These are phyloP conservation scores for Dorcus parallelipipedus DNA, from an alignment of 2,888 invertebrate genomes.

Conservation along the genomic window DNA sequence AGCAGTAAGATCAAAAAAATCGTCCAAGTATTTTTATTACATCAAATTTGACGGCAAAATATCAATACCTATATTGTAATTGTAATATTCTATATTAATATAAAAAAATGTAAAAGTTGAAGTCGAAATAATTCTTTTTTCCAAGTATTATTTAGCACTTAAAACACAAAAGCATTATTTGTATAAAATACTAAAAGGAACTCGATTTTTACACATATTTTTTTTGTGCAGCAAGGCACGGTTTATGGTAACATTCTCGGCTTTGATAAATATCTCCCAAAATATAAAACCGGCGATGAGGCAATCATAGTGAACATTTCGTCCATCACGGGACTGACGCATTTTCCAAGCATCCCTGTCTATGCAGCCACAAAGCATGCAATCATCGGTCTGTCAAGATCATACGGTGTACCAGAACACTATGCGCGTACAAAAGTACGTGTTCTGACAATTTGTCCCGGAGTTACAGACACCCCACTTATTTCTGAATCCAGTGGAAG, in stretches of 20 bases:
- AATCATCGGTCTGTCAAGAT: constrained; percentile 5
- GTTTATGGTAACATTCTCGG: constrained; percentile 10
- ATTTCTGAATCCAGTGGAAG: background rate
- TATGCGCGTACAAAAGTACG: constrained; percentile 5
- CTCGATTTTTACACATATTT: no score
- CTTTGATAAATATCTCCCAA: constrained; percentile 8
- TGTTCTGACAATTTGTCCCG: constrained; percentile 12
- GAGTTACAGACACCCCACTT: constrained; percentile 3
- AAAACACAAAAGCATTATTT: no score
- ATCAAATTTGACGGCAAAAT: no score
- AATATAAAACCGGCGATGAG: constrained; percentile 9
- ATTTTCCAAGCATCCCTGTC: constrained; percentile 1
- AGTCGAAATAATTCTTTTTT: no score
- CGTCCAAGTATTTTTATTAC: no score
- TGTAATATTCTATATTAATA: no score
- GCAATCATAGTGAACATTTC: constrained; percentile 13
- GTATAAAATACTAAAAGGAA: no score
- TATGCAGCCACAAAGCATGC: constrained; percentile 9
- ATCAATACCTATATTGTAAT: no score
- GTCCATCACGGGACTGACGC: constrained; percentile 7
- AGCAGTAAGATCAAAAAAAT: no score
- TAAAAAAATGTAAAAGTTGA: no score
- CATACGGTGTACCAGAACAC: background rate
- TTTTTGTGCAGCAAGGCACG: constrained; percentile 8
- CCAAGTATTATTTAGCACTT: no score